Evolutionary conservation across 2,888 invertebrate species (phyloP), one percentile per base, ranked within the genome.

Genomic region (Hermaeophaga mercurialis): DNA sequence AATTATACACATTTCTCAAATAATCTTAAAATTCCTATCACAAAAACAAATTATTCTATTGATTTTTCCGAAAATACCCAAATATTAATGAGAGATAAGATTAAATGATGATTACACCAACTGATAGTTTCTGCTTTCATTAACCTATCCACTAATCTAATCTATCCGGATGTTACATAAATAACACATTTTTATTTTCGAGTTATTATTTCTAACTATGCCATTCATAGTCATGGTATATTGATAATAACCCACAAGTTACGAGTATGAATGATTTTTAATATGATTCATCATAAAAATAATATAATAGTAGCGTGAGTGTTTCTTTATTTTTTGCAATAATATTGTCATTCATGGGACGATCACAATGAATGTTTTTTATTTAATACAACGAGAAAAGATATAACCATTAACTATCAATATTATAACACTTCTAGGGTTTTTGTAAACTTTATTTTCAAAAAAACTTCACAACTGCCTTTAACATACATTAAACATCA

Each of bases 101-200:
- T 39, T 18, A 39, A 18, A 17, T 6, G 36, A 36, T 36, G 17
- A 36, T 36, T 15, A 36, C 17, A n/a, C 15, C 36, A 36, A 15
- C 15, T 39, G 17, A 39, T 14, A 39, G n/a, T 39, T 39, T 18
- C n/a, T 39, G 39, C 18, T 39, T 17, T 39, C 39, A 39, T 39
- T 39, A 39, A 39, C 39, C 17, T 18, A 39, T 39, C 39, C 18
- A 39, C 19, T 39, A 39, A 39, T 39, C 19, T 39, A 39, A 39
- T 39, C 39, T 17, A 19, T 39, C 39, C 39, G 18, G 39, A 39
- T 39, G 39, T 17, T 39, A 18, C 19, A 18, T 39, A 39, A 9
- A 18, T 39, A 9, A 9, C 15, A 36, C 15, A 15, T 15, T 36
- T 36, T 15, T 36, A 15, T 15, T 14, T 6, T 36, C 19, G 39